These are phyloP conservation scores for Onychostruthus taczanowskii DNA, from an alignment of 2,113 vertebrate species.

Conservation along the genomic window DNA sequence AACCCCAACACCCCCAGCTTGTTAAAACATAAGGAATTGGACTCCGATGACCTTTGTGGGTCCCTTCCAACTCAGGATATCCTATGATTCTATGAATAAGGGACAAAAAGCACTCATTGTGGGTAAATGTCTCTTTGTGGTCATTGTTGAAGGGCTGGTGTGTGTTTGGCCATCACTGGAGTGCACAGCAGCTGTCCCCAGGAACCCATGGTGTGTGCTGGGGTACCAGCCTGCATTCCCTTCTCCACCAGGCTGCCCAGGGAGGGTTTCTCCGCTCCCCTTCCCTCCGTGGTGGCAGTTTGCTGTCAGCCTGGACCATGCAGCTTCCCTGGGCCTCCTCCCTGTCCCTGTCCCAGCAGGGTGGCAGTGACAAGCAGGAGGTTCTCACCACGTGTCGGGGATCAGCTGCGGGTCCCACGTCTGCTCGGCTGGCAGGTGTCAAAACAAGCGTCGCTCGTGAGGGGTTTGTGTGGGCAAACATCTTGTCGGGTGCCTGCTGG, in stretches of 20 bases:
- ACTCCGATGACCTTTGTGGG: neutral
- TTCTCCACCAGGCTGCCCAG: neutral
- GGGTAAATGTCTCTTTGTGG: rapidly evolving
- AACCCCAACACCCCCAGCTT: neutral
- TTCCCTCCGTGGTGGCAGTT: neutral
- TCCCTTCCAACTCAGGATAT: neutral
- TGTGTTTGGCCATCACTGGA: rapidly evolving
- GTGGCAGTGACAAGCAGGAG: neutral
- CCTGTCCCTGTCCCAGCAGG: rapidly evolving
- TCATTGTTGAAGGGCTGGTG: rapidly evolving
- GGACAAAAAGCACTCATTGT: rapidly evolving
- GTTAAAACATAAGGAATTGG: neutral
- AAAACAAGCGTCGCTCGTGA: neutral
- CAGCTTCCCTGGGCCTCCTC: neutral
- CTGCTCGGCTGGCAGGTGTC: neutral
- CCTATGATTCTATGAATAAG: neutral
- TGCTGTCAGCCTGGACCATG: neutral
- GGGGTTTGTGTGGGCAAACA: conserved; percentile 13
- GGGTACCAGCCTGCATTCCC: neutral
- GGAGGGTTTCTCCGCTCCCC: neutral
- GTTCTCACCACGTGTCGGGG: neutral
- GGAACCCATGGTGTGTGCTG: neutral
- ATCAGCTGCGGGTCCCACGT: neutral
- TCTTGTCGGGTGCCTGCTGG: neutral
- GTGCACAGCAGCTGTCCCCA: neutral